Evolutionary conservation across 2,888 invertebrate species (phyloP), one percentile per base, ranked within the genome.

Genomic region (Patella pellucida): DNA sequence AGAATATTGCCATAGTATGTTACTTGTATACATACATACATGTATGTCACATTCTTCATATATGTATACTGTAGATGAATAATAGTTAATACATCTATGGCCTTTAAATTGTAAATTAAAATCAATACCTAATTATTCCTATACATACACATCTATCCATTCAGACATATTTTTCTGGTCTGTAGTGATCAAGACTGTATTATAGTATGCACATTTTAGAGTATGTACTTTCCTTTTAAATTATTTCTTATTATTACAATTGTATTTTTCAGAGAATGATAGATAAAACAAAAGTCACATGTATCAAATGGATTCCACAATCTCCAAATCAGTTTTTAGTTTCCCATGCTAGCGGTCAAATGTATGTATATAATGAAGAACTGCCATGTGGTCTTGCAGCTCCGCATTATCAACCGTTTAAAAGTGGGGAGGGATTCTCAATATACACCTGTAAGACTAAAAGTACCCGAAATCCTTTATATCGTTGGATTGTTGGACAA

Each of bases 401-500:
- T 74, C 99, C 99, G 1, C 95, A 95, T 90, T 99, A 98, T 92
- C 98, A 98, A 91, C 94, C 96, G 54, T 96, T 97, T 91, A 98
- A 98, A 91, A 95, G 95, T 87, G 98, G 98, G 2, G 97, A 97
- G 83, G 96, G 96, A 75, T 99, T 95, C 91, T 95, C 96, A 79
- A 95, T 99, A 85, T 95, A 96, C 92, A 97, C 97, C 16, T 98
- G 98, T 91, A 97, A 99, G 91, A 96, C 98, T 19, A 98, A 98
- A 92, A 96, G 96, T 78, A 97, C 97, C 0, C 93, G 98, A 76
- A 99, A 99, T 92, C 99, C 99, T 0, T 92, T 99, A n/a, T 96
- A 95, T 89, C 93, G 96, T 75, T 93, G 92, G 92, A 85, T 91
- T 41, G 88, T 92, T 50, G 92, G 92, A n/a, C 74, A 94, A 94